Percentiles rank a stretch among this genome's conserved stretches.
phyloP scores from a whole-genome alignment of 2,113 vertebrate genomes.

The Eira barbara region DNA sequence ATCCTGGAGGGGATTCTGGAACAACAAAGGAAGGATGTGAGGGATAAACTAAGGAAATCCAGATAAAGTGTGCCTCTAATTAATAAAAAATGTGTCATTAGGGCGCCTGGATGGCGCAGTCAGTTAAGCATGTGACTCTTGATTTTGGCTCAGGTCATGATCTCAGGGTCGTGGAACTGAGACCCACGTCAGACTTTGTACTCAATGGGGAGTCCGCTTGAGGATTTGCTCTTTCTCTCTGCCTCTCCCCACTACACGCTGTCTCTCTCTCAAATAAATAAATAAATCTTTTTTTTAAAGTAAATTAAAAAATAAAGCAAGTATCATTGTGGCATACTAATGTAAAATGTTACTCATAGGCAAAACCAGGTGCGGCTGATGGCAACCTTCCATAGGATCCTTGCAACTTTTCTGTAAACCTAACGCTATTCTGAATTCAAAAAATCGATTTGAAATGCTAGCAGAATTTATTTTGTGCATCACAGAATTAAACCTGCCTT shows the following conservation, averaged over 20 bases:
- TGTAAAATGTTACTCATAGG: rapidly evolving
- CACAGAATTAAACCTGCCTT: background rate
- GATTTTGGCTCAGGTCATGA: background rate
- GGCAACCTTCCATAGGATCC: rapidly evolving
- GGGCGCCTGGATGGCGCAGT: background rate
- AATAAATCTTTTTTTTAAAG: background rate
- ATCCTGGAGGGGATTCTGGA: no score
- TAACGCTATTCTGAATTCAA: background rate
- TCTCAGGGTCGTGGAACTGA: background rate
- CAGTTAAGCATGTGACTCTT: background rate
- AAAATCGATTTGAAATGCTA: background rate
- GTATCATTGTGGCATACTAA: rapidly evolving
- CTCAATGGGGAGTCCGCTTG: background rate
- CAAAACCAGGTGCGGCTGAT: rapidly evolving
- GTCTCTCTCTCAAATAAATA: background rate
- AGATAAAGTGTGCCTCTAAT: background rate
- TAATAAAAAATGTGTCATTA: background rate
- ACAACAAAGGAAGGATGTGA: background rate
- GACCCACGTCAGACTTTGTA: background rate
- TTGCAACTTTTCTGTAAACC: background rate
- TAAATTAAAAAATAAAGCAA: background rate
- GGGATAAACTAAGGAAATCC: background rate
- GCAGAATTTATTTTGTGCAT: background rate
- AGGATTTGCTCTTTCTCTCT: background rate
- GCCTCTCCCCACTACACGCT: background rate